Evolutionary conservation across 2,888 invertebrate genomes (phyloP).

Genomic region (Eupithecia insigniata): DNA sequence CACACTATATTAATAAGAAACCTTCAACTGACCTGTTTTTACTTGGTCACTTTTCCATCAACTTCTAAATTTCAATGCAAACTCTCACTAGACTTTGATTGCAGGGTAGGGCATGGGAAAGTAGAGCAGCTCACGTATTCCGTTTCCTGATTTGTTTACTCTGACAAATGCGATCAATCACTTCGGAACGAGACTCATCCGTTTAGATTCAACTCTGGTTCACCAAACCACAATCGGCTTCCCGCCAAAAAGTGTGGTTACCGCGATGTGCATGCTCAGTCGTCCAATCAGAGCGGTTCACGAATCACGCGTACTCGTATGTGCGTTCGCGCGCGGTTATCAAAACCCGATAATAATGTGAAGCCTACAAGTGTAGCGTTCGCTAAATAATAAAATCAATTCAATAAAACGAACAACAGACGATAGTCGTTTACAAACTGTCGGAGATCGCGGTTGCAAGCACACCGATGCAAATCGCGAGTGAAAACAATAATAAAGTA

Average conservation of each 20-base stretch:
- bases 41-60: not conserved
- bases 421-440: slow-evolving; percentile 57
- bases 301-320: slow-evolving; percentile 66
- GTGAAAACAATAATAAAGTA: slow-evolving; percentile 49
- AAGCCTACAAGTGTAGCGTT: slow-evolving; percentile 44
- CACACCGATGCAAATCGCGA: slow-evolving; percentile 58
- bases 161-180: slow-evolving; percentile 50
- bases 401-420: slow-evolving; percentile 58
- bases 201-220: slow-evolving; percentile 38
- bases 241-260: slow-evolving; percentile 66
- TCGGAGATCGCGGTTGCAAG: slow-evolving; percentile 61
- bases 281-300: slow-evolving; percentile 76
- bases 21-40: not conserved
- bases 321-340: slow-evolving; percentile 75
- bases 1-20: too few species aligned
- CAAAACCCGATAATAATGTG: slow-evolving; percentile 65
- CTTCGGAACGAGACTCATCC: slow-evolving; percentile 35
- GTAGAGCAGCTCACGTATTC: slow-evolving; percentile 5
- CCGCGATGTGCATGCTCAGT: slow-evolving; percentile 53
- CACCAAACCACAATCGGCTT: slow-evolving; percentile 50
- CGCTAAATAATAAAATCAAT: slow-evolving; percentile 68
- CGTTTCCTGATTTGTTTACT: slow-evolving; percentile 17
- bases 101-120: not conserved
- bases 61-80: not conserved
- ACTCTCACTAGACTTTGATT: not conserved